phyloP scores from a whole-genome alignment of 2,797 vertebrate genomes.

The Paguma larvata region DNA sequence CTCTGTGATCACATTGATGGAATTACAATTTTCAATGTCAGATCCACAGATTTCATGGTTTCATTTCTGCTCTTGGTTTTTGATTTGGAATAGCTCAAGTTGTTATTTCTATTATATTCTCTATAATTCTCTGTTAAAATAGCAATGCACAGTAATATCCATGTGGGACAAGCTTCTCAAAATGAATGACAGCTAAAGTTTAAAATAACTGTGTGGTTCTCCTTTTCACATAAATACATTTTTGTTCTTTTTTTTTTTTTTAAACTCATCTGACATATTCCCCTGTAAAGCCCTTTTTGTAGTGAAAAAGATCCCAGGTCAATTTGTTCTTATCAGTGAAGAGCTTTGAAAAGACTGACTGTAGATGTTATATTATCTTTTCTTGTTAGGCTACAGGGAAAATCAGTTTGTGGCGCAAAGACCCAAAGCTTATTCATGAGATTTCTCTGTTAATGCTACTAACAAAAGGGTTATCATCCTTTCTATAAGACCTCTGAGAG shows the following conservation, averaged over 20 bases:
- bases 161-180: conserved; percentile 13
- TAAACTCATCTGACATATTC: neutral
- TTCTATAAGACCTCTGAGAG: neutral
- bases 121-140: conserved; percentile 31
- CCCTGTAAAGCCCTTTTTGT: neutral
- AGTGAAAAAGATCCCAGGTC: neutral
- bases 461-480: neutral
- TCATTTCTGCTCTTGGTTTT: conserved; percentile 40
- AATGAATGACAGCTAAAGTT: neutral
- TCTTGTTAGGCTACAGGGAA: neutral
- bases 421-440: neutral
- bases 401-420: neutral
- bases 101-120: conserved; percentile 19
- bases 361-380: neutral
- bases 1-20: neutral
- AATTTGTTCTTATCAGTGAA: conserved; percentile 31
- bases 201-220: neutral
- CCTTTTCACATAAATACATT: neutral
- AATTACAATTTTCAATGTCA: neutral
- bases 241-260: neutral
- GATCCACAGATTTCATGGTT: neutral
- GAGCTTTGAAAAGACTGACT: neutral
- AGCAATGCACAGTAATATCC: neutral
- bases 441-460: neutral
- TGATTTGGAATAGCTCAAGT: neutral